Evolutionary conservation across 2,113 vertebrate genomes (phyloP).

Genomic region (Sphaerodactylus townsendi): DNA sequence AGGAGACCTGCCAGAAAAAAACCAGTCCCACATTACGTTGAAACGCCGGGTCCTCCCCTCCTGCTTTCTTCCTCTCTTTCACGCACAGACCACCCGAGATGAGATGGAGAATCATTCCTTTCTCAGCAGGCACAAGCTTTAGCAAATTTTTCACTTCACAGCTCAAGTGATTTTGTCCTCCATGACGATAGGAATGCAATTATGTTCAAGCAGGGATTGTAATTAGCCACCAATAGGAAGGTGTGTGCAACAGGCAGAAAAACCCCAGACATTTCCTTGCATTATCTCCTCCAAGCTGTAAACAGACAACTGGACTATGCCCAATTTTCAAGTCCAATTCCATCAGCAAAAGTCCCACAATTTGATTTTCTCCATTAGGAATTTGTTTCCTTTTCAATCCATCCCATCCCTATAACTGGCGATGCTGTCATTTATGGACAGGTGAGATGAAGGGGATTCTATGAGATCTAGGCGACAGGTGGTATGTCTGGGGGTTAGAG

Average conservation of each 20-base stretch:
- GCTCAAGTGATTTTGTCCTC: neutral
- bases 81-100: neutral
- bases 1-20: too few relatives aligned
- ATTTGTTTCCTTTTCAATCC: too few relatives aligned
- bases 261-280: neutral
- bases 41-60: neutral
- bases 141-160: constrained; percentile 9
- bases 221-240: constrained; percentile 2
- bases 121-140: neutral
- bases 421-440: too few relatives aligned
- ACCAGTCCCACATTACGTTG: neutral
- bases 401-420: too few relatives aligned
- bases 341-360: neutral
- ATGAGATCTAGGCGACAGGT: too few relatives aligned
- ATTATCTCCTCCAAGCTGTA: neutral
- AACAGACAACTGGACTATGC: neutral
- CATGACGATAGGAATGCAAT: neutral
- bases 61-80: neutral
- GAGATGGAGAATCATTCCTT: neutral
- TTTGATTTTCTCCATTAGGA: neutral
- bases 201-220: neutral
- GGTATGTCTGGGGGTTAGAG: too few relatives aligned
- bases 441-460: too few relatives aligned
- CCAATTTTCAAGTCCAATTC: neutral
- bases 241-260: neutral